Base-by-base conservation (phyloP, 1,140 invertebrate species). In the Zaprionus inermis region DNA sequence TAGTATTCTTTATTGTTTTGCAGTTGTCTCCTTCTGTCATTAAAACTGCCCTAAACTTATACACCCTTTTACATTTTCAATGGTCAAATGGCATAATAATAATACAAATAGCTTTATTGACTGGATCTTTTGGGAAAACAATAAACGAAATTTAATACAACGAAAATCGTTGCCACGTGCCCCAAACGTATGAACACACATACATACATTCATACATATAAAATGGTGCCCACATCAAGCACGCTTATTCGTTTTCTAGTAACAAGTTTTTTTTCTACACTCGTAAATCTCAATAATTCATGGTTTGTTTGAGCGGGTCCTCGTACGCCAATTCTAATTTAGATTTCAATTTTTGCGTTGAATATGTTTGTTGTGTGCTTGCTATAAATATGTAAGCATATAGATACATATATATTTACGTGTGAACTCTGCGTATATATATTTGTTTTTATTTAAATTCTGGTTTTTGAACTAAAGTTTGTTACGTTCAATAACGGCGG, bases 41-140 rank as follows among this genome's bases (percentile, higher is more conserved):
- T 14, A 16, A n/a, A 41, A 16, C n/a, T 41, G 7, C 6, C 16
- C 38, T 16, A 16, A 18, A 44, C 38, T 2, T 9, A 44, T 44
- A 44, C 9, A 44, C 5, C 38, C 38, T 16, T 44, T 18, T 9
- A 44, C 38, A 44, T 44, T 44, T 16, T 44, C 7, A 44, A 44
- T 16, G 38, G 6, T 3, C n/a, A 16, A 16, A 44, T n/a, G 38
- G n/a, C n/a, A 44, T 44, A 67, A 51, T 67, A 57, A 67, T 46
- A 67, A 68, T 67, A 72, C 69, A 72, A 72, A 66, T 59, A 66
- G 34, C 63, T 72, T 66, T 72, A 72, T 72, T 72, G 67, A 55
- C 59, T 61, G 12, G 41, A 57, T 57, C 59, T 56, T 38, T 11
- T 20, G 68, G 68, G 36, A 67, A 67, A 68, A 73, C 71, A 73